phyloP scores from a whole-genome alignment of 1,140 invertebrate species.

The Drosophila sechellia region DNA sequence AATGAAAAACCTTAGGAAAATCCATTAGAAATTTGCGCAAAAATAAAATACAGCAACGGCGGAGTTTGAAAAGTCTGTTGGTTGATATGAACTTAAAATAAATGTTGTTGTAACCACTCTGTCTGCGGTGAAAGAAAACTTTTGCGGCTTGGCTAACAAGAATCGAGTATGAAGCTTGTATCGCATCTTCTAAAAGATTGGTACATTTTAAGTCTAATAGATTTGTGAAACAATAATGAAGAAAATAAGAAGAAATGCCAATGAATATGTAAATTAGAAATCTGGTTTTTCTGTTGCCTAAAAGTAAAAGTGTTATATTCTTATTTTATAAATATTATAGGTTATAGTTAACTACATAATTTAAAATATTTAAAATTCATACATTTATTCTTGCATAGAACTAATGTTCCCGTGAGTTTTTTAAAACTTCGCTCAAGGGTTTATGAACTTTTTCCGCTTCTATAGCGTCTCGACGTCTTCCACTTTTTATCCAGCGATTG shows the following conservation, averaged over 20 bases:
- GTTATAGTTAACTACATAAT: too few relatives aligned
- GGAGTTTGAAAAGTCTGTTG: slow-evolving; percentile 25
- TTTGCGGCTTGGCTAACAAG: slow-evolving; percentile 32
- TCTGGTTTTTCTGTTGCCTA: too few relatives aligned
- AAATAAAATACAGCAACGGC: slow-evolving; percentile 6
- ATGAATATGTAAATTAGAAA: too few relatives aligned
- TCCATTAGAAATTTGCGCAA: slow-evolving; percentile 47
- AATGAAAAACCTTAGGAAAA: slow-evolving; percentile 20
- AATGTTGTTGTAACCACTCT: slow-evolving; percentile 42
- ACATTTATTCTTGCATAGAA: neutral
- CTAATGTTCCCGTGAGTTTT: neutral
- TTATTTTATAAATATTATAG: too few relatives aligned
- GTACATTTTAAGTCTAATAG: slow-evolving; percentile 5
- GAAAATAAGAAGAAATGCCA: neutral
- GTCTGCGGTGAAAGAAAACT: slow-evolving; percentile 26
- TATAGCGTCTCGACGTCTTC: slow-evolving; percentile 8
- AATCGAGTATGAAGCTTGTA: slow-evolving; percentile 21
- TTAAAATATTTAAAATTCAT: neutral
- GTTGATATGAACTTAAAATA: slow-evolving; percentile 48
- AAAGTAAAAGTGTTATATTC: too few relatives aligned
- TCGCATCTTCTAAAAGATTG: slow-evolving; percentile 25
- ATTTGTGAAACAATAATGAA: slow-evolving; percentile 9
- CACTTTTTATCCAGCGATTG: slow-evolving; percentile 18
- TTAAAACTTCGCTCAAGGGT: neutral
- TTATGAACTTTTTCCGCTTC: slow-evolving; percentile 4